phyloP scores from a whole-genome alignment of 2,888 invertebrate species.

The Onchidella celtica region DNA sequence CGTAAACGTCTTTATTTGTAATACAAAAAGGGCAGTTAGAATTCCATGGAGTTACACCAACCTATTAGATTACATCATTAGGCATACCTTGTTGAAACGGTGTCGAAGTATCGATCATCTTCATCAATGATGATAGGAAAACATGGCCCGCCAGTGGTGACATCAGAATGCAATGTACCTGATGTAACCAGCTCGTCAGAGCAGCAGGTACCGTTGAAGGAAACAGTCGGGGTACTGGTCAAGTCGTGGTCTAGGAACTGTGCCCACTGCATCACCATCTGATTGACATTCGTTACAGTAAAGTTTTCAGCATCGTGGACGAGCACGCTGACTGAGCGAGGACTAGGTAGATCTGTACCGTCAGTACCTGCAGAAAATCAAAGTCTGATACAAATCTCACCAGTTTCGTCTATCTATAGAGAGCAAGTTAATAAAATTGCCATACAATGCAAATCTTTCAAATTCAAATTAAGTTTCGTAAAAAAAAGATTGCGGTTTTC shows the following conservation, averaged over 20 bases:
- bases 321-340: conserved; percentile 30
- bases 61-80: too few relatives aligned
- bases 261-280: conserved; percentile 51
- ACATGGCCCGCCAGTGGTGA: conserved; percentile 28
- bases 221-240: conserved; percentile 20
- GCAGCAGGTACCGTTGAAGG: not conserved
- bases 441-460: too few relatives aligned
- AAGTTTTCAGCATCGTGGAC: conserved; percentile 25
- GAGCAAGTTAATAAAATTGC: not conserved
- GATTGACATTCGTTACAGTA: conserved; percentile 1
- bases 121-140: conserved; percentile 33
- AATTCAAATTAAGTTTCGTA: too few relatives aligned
- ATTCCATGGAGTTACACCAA: too few relatives aligned
- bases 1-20: too few relatives aligned
- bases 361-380: not conserved
- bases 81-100: conserved; percentile 5
- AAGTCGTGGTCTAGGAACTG: conserved; percentile 53
- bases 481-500: too few relatives aligned
- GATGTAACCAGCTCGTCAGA: not conserved
- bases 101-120: conserved; percentile 24
- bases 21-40: too few relatives aligned
- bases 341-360: conserved; percentile 26
- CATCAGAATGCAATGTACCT: conserved; percentile 27
- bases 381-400: not conserved
- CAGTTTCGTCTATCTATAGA: conserved; percentile 13